phyloP scores from a whole-genome alignment of 2,113 vertebrate species.

The Clinocottus analis region DNA sequence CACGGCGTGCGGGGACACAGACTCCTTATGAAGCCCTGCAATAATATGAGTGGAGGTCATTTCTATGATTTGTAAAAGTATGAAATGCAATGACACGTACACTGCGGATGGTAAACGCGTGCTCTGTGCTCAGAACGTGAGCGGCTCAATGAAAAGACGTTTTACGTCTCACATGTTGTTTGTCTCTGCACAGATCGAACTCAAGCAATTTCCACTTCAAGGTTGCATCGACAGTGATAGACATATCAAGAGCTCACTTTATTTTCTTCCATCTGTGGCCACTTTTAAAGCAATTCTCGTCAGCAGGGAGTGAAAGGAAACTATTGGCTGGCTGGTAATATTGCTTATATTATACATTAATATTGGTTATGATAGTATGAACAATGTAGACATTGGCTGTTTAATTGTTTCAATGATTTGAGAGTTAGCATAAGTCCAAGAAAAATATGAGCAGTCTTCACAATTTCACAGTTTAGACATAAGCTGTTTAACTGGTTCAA shows the following conservation, averaged over 20 bases:
- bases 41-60: neutral
- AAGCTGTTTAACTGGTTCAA: too few relatives aligned
- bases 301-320: neutral
- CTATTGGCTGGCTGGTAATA: too few relatives aligned
- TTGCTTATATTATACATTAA: too few relatives aligned
- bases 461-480: too few relatives aligned
- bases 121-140: neutral
- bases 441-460: neutral
- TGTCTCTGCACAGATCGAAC: neutral
- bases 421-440: neutral
- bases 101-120: neutral
- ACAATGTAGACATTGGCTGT: neutral
- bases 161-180: neutral
- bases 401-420: neutral
- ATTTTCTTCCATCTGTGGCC: neutral
- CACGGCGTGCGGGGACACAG: neutral
- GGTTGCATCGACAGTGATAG: neutral
- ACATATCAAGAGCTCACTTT: neutral
- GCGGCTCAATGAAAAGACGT: neutral
- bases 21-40: neutral
- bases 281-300: too few relatives aligned
- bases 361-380: neutral
- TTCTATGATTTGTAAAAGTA: slow-evolving; percentile 3
- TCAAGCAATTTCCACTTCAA: slow-evolving; percentile 31
- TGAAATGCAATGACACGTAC: neutral